Conservation (phyloP, 2,888 invertebrate genomes). For the Nebria salina region DNA sequence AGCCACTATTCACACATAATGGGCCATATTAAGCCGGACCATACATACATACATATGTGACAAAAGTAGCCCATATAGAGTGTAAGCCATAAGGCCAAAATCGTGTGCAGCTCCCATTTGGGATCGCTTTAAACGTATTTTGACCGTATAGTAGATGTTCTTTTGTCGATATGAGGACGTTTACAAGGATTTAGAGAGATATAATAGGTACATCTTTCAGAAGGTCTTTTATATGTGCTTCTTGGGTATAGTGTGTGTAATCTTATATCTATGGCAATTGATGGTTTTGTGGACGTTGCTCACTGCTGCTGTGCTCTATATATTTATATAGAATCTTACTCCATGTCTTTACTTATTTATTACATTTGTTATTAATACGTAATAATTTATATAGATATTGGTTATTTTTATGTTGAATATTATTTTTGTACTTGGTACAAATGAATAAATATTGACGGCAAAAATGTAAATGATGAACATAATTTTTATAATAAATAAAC, state of each 20-base stretch:
- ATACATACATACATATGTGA: slow-evolving; percentile 27
- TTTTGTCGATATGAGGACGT: slow-evolving; percentile 45
- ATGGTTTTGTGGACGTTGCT: slow-evolving; percentile 6
- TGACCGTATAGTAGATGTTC: slow-evolving; percentile 45
- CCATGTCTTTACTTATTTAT: background rate
- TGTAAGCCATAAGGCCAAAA: background rate
- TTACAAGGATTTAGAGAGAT: slow-evolving; percentile 44
- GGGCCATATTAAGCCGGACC: slow-evolving; percentile 54
- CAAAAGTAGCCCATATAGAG: slow-evolving; percentile 21
- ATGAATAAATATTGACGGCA: no score
- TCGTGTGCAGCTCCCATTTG: slow-evolving; percentile 9
- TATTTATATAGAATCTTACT: slow-evolving; percentile 6
- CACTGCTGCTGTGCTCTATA: background rate
- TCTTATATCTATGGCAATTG: slow-evolving; percentile 9
- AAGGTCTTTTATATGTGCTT: slow-evolving; percentile 2
- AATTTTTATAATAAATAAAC: no score
- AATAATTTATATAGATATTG: background rate
- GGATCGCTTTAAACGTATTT: slow-evolving; percentile 44
- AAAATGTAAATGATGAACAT: no score
- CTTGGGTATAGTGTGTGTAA: slow-evolving; percentile 6
- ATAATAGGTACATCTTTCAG: slow-evolving; percentile 37
- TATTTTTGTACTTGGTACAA: no score
- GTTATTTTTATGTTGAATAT: no score
- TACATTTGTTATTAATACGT: slow-evolving; percentile 20
- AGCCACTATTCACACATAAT: slow-evolving; percentile 57